Evolutionary conservation across 2,113 vertebrate species (phyloP).

Genomic region (Gymnorhina tibicen): DNA sequence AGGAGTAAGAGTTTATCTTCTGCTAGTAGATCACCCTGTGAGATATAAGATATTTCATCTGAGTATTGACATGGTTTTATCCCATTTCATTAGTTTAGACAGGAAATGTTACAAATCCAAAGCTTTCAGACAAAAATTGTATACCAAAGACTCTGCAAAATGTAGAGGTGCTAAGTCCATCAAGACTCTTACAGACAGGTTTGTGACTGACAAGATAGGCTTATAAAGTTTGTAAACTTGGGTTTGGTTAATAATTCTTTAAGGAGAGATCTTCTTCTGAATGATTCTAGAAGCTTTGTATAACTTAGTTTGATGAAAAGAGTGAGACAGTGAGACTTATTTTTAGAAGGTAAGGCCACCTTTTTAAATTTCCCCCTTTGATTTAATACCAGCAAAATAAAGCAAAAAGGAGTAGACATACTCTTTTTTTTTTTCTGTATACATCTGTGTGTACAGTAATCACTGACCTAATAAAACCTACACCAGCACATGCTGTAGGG

Average conservation of each 20-base stretch:
- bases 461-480: neutral
- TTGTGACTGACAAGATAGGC: neutral
- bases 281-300: neutral
- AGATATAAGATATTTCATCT: neutral
- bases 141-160: neutral
- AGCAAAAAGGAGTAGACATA: neutral
- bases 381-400: neutral
- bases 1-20: neutral
- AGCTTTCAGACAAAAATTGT: neutral
- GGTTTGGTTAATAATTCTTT: neutral
- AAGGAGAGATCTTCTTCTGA: neutral
- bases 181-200: neutral
- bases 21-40: neutral
- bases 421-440: neutral
- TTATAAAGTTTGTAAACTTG: neutral
- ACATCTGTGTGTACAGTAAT: neutral
- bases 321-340: neutral
- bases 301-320: neutral
- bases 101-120: neutral
- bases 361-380: neutral
- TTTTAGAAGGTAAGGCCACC: neutral
- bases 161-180: neutral
- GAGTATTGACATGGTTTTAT: neutral
- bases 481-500: neutral
- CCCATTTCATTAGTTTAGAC: neutral